These are phyloP conservation scores for Drosophila murphyi DNA, from an alignment of 1,140 invertebrate genomes.

Conservation along the genomic window DNA sequence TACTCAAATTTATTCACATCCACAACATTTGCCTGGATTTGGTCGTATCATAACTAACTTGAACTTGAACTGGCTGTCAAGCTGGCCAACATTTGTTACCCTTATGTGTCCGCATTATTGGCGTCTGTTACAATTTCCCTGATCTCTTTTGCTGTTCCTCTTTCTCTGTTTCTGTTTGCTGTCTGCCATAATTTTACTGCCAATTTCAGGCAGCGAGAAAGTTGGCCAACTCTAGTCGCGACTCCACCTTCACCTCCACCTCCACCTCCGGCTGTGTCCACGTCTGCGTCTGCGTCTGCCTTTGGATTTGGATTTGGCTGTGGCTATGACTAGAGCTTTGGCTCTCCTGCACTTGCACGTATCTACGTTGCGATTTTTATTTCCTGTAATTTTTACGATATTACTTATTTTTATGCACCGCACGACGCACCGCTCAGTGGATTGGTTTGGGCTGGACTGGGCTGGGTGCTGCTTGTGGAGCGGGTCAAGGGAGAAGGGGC, in stretches of 20 bases:
- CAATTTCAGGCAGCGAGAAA: conserved; percentile 75
- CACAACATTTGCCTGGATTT: conserved; percentile 59
- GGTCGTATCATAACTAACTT: conserved; percentile 65
- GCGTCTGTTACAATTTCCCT: conserved; percentile 56
- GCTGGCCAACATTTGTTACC: conserved; percentile 15
- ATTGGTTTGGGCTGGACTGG: background rate
- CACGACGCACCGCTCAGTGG: conserved; percentile 53
- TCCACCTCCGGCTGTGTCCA: background rate
- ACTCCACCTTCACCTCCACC: conserved; percentile 2
- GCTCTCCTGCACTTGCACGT: conserved; percentile 72
- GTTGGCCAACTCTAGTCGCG: conserved; percentile 57
- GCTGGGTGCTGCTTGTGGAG: background rate
- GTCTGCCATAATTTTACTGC: conserved; percentile 76
- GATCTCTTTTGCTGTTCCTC: conserved; percentile 19
- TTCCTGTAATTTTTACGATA: conserved; percentile 83
- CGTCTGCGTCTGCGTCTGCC: no score
- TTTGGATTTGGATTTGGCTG: conserved; percentile 2
- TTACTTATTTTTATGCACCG: conserved; percentile 81
- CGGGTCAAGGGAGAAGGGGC: conserved; percentile 31
- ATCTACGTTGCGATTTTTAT: conserved; percentile 82
- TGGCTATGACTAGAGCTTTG: conserved; percentile 17
- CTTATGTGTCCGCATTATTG: background rate
- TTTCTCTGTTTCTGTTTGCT: background rate
- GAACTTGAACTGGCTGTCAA: conserved; percentile 62
- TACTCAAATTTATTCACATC: conserved; percentile 42